A percentile compares a stretch with the other conserved stretches of the same genome.
Conservation (phyloP, 2,113 vertebrate genomes). For the Emydocephalus ijimae region DNA sequence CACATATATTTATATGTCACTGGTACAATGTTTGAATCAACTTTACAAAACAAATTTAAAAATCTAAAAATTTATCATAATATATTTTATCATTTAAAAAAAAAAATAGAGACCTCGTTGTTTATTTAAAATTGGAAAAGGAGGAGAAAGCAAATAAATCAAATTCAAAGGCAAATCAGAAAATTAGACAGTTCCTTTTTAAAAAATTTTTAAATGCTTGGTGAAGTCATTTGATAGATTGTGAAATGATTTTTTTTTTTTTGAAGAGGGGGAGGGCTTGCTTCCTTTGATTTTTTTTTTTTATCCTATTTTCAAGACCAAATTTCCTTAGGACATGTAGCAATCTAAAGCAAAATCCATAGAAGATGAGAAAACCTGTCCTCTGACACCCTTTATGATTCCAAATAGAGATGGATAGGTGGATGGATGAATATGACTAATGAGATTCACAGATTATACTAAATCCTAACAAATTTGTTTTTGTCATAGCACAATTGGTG, state of each 20-base stretch:
- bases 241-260: not conserved
- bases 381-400: not conserved
- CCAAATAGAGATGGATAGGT: not conserved
- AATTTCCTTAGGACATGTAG: not conserved
- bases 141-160: not conserved
- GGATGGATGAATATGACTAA: not conserved
- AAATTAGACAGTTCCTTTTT: constrained; percentile 8
- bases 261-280: not conserved
- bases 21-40: constrained; percentile 41
- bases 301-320: not conserved
- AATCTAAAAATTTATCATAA: constrained; percentile 33
- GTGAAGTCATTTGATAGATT: not conserved
- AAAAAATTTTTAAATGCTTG: not conserved
- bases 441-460: not conserved
- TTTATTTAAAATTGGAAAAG: constrained; percentile 11
- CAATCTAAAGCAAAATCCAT: not conserved
- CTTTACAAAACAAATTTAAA: constrained; percentile 35
- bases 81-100: constrained; percentile 33
- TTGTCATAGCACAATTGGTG: not conserved
- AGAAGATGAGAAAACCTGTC: not conserved
- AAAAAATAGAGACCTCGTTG: constrained; percentile 26
- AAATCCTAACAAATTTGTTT: not conserved
- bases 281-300: not conserved
- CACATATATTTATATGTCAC: constrained; percentile 26
- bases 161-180: constrained; percentile 1